Conservation (phyloP, 2,113 vertebrate species). For the Lepisosteus osseus region DNA sequence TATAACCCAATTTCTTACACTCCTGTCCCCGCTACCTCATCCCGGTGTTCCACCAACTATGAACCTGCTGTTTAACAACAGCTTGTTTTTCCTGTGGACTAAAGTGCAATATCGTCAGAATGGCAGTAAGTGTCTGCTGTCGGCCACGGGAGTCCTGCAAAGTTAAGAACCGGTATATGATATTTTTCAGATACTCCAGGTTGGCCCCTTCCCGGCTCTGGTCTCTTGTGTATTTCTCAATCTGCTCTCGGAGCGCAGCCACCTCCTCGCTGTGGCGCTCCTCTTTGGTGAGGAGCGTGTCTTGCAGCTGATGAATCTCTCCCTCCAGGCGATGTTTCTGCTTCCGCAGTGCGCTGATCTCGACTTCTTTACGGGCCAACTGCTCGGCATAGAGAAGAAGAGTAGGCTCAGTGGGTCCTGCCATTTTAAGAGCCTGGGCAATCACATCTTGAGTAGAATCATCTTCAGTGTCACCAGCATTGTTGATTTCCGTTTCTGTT, state of each 20-base stretch:
- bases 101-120: slow-evolving; percentile 89
- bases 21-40: slow-evolving; percentile 55
- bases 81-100: slow-evolving; percentile 82
- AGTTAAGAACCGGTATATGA: slow-evolving; percentile 84
- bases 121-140: slow-evolving; percentile 88
- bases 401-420: slow-evolving; percentile 65
- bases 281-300: slow-evolving; percentile 57
- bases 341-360: slow-evolving; percentile 67
- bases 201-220: slow-evolving; percentile 86
- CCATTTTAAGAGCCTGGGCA: slow-evolving; percentile 63
- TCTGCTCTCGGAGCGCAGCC: slow-evolving; percentile 43
- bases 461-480: rapidly evolving
- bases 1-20: not conserved
- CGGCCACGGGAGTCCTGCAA: slow-evolving; percentile 77
- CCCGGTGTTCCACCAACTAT: slow-evolving; percentile 69
- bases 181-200: slow-evolving; percentile 94
- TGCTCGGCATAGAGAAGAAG: slow-evolving; percentile 88
- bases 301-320: slow-evolving; percentile 74
- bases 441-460: slow-evolving; percentile 43
- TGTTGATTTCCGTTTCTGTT: rapidly evolving
- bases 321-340: slow-evolving; percentile 76
- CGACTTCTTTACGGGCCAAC: slow-evolving; percentile 85
- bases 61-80: slow-evolving; percentile 63
- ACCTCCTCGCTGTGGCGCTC: slow-evolving; percentile 74
- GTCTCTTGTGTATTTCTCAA: slow-evolving; percentile 76